Conservation (phyloP, 2,113 vertebrate genomes). For the Alces alces region DNA sequence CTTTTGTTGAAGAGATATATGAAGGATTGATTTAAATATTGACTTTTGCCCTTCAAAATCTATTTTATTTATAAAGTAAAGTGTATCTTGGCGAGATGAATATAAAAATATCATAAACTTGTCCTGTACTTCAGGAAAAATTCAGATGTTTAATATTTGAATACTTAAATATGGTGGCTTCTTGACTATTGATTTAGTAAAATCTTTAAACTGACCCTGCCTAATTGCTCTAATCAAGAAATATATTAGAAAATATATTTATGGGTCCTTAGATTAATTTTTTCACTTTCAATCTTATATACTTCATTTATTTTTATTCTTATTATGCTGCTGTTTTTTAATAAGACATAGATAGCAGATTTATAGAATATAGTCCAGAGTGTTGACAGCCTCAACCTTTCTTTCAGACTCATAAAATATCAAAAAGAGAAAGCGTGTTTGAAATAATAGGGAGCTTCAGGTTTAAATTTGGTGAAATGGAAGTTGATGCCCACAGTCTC, state of each 20-base stretch:
- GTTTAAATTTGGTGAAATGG: conserved; percentile 51
- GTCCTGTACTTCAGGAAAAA: neutral
- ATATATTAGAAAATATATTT: neutral
- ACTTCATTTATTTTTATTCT: conserved; percentile 10
- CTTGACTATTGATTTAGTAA: conserved; percentile 27
- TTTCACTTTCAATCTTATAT: neutral
- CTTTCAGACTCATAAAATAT: conserved; percentile 15
- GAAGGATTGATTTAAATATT: conserved; percentile 43
- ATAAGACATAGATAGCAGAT: conserved; percentile 24
- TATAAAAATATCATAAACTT: conserved; percentile 23
- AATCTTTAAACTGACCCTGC: conserved; percentile 6
- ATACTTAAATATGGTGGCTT: neutral
- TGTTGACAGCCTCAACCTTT: conserved; percentile 23
- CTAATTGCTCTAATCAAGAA: neutral
- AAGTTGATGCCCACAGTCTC: neutral
- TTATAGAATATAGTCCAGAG: neutral
- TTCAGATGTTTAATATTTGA: conserved; percentile 25
- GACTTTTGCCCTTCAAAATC: conserved; percentile 30
- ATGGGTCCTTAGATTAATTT: neutral
- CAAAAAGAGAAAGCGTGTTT: conserved; percentile 30
- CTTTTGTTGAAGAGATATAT: conserved; percentile 3
- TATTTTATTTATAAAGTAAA: conserved; percentile 38
- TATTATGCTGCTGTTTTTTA: neutral
- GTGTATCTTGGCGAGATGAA: conserved; percentile 11
- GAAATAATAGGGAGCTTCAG: neutral